Conservation (phyloP, 2,888 invertebrate species). For the Dicyrtomina minuta region DNA sequence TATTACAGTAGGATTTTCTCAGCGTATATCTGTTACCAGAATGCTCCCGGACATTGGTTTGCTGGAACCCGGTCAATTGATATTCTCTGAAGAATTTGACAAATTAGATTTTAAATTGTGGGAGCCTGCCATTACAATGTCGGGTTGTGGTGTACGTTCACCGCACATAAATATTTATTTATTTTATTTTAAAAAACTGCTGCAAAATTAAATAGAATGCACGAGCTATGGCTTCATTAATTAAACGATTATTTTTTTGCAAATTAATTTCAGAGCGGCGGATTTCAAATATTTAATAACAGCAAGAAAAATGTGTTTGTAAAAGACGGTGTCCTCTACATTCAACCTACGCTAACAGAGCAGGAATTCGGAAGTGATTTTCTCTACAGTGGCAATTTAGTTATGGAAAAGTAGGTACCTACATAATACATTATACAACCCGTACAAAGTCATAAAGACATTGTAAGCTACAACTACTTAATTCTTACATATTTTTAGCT, state of each 20-base stretch:
- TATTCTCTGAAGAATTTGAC: slow-evolving; percentile 67
- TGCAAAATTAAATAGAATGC: too few relatives aligned
- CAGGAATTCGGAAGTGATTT: slow-evolving; percentile 55
- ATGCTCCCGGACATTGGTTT: too few relatives aligned
- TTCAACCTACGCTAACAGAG: slow-evolving; percentile 55
- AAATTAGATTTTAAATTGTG: slow-evolving; percentile 64
- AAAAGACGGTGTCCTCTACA: slow-evolving; percentile 56
- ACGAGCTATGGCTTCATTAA: too few relatives aligned
- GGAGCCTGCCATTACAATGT: slow-evolving; percentile 68
- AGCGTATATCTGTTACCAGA: too few relatives aligned
- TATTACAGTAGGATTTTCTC: too few relatives aligned
- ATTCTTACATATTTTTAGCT: too few relatives aligned
- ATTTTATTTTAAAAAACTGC: too few relatives aligned
- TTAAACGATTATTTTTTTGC: too few relatives aligned
- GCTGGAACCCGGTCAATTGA: slow-evolving; percentile 64
- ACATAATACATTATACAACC: too few relatives aligned
- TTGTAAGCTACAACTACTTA: too few relatives aligned
- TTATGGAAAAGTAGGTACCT: slow-evolving; percentile 38
- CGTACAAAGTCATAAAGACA: too few relatives aligned
- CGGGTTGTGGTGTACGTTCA: slow-evolving; percentile 66
- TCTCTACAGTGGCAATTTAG: slow-evolving; percentile 53
- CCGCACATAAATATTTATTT: too few relatives aligned
- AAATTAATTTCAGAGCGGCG: slow-evolving; percentile 71
- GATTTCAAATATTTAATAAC: slow-evolving; percentile 70
- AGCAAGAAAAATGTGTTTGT: slow-evolving; percentile 64